Evolutionary conservation across 1,140 invertebrate genomes (phyloP).

Genomic region (Musca domestica): DNA sequence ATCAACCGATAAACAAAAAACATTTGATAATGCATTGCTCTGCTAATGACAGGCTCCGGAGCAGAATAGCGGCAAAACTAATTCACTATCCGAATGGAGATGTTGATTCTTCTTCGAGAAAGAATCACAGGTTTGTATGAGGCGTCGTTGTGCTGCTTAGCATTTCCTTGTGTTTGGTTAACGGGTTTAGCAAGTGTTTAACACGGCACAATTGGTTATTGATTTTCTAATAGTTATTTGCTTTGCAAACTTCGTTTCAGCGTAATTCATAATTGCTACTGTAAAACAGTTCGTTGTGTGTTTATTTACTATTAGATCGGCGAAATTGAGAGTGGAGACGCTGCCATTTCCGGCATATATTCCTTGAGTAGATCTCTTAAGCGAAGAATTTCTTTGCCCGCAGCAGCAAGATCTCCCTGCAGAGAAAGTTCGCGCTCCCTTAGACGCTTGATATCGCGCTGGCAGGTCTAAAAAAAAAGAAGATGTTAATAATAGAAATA

Average conservation of each 20-base stretch:
- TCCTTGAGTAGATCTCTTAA: constrained; percentile 79
- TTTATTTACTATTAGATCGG: constrained; percentile 36
- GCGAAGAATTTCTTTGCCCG: constrained; percentile 80
- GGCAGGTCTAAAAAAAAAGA: constrained; percentile 73
- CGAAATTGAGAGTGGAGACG: constrained; percentile 47
- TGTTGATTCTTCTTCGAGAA: constrained; percentile 27
- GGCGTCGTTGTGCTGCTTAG: constrained; percentile 5
- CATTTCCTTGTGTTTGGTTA: constrained; percentile 28
- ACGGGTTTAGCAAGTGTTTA: constrained; percentile 40
- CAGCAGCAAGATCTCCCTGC: constrained; percentile 76
- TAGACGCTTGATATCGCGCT: constrained; percentile 88
- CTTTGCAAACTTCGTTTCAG: constrained; percentile 22
- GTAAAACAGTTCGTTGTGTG: constrained; percentile 7
- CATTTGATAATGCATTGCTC: neutral
- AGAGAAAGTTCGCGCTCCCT: constrained; percentile 82
- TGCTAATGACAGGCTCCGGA: neutral
- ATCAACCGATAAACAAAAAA: neutral
- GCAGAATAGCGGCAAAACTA: neutral
- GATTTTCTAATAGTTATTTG: constrained; percentile 23
- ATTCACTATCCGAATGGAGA: constrained; percentile 5
- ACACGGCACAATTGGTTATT: constrained; percentile 51
- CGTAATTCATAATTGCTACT: constrained; percentile 9
- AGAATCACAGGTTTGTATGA: constrained; percentile 8
- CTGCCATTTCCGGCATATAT: constrained; percentile 57
- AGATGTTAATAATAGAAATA: too few species aligned